Base-by-base conservation (phyloP, 2,888 invertebrate species). In the Pristionchus exspectatus region DNA sequence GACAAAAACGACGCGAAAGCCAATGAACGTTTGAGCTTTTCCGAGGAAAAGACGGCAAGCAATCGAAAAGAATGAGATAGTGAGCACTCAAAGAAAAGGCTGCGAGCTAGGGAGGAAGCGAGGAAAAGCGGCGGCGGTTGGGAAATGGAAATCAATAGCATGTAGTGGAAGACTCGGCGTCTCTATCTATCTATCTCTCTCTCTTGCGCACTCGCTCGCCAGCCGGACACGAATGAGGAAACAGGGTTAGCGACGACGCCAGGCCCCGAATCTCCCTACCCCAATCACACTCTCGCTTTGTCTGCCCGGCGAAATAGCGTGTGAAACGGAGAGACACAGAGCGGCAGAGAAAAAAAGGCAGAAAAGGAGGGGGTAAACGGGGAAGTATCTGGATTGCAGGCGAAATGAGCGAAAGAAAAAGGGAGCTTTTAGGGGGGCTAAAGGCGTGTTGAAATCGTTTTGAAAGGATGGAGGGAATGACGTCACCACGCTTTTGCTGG, bases 121-220 rank as follows among this genome's bases (percentile, higher is more conserved):
- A 50, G 77, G 77, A 77, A 24, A 77, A 50, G 74, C 24, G 18
- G 38, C 18, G 74, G 38, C 18, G 72, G 21, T 2, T 38, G 44
- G 77, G 77, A 77, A 77, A 77, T 77, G 77, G 77, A 77, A 77
- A 77, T 77, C 77, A 77, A 77, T 77, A 77, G 77, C 77, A 44
- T 77, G 77, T 38, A 77, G 77, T 77, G 77, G 77, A 77, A 77
- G 77, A 66, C 18, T 10, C 38, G 33, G 74, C n/a, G 30, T 30
- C 44, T 77, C 77, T 77, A 38, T 77, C 16, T 72, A n/a, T n/a
- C n/a, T 30, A 24, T 77, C 77, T 77, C 24, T 77, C 77, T 69
- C 69, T n/a, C 69, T 50, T 27, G 30, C 77, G 44, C 77, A 50
- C 77, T 77, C 74, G 7, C 77, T 77, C 44, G 44, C 77, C 44